Percentiles rank a stretch among this genome's conserved stretches.
phyloP scores from a whole-genome alignment of 2,888 invertebrate species.

The Melitaea athalia region DNA sequence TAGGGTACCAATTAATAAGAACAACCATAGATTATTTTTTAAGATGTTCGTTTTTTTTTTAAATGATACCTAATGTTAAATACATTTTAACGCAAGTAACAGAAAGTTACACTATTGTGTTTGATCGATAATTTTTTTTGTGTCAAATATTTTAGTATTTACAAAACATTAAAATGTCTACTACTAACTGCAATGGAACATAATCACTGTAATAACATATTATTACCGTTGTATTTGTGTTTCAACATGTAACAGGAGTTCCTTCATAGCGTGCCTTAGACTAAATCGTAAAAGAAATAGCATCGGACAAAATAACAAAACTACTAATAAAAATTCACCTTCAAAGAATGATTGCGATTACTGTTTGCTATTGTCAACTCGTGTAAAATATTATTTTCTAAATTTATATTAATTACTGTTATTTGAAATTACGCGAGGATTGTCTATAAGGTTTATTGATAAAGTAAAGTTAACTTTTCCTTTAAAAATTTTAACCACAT shows the following conservation, averaged over 20 bases:
- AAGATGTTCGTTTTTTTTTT: too few relatives aligned
- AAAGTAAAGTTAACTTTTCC: too few relatives aligned
- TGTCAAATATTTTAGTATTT: not conserved
- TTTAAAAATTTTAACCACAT: too few relatives aligned
- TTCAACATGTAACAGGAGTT: slow-evolving; percentile 40
- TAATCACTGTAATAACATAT: slow-evolving; percentile 28
- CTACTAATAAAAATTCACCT: not conserved
- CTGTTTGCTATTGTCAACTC: too few relatives aligned
- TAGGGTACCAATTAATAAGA: too few relatives aligned
- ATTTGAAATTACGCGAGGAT: too few relatives aligned
- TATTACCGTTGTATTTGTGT: slow-evolving; percentile 37
- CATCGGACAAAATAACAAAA: not conserved
- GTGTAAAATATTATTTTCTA: too few relatives aligned
- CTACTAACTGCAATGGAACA: slow-evolving; percentile 17
- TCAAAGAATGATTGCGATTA: not conserved
- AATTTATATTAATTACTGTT: too few relatives aligned
- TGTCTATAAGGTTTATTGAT: too few relatives aligned
- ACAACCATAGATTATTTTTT: too few relatives aligned
- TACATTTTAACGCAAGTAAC: too few relatives aligned
- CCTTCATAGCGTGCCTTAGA: slow-evolving; percentile 22
- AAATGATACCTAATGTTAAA: too few relatives aligned
- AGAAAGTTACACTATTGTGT: not conserved
- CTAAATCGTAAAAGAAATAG: not conserved
- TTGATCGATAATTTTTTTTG: not conserved
- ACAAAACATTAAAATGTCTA: not conserved